Evolutionary conservation across 2,797 vertebrate genomes (phyloP).

Genomic region (Tapera naevia): DNA sequence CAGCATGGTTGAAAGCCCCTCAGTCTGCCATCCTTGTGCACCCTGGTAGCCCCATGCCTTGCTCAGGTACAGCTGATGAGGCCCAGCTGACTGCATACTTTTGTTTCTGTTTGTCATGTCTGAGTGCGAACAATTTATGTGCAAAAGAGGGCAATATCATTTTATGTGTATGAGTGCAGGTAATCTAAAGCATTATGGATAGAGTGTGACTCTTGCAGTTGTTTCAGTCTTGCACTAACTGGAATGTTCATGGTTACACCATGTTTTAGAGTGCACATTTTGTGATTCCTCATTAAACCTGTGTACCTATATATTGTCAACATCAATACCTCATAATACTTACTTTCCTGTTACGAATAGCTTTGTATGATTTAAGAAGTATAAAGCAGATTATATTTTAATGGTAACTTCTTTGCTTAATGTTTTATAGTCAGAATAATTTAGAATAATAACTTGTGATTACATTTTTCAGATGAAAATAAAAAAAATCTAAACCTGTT

Average conservation of each 20-base stretch:
- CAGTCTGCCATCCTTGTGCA: neutral
- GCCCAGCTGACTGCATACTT: neutral
- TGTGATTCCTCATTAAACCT: neutral
- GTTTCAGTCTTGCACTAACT: neutral
- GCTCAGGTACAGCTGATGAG: neutral
- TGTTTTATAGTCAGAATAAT: constrained; percentile 29
- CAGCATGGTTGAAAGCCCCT: too few species aligned
- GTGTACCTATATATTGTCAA: neutral
- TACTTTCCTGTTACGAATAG: neutral
- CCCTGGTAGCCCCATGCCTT: neutral
- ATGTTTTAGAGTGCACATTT: neutral
- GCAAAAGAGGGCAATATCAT: neutral
- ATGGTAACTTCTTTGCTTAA: constrained; percentile 18
- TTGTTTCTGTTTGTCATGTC: neutral
- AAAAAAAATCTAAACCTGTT: neutral
- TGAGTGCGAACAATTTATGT: neutral
- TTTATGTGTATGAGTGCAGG: neutral
- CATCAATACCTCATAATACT: neutral
- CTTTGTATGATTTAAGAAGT: constrained; percentile 16
- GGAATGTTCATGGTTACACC: neutral
- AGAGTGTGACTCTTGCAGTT: neutral
- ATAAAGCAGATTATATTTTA: neutral
- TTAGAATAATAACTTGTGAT: constrained; percentile 28
- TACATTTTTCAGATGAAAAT: constrained; percentile 49
- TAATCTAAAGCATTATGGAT: neutral